Evolutionary conservation across 2,888 invertebrate species (phyloP).

Genomic region (Papilio protenor): DNA sequence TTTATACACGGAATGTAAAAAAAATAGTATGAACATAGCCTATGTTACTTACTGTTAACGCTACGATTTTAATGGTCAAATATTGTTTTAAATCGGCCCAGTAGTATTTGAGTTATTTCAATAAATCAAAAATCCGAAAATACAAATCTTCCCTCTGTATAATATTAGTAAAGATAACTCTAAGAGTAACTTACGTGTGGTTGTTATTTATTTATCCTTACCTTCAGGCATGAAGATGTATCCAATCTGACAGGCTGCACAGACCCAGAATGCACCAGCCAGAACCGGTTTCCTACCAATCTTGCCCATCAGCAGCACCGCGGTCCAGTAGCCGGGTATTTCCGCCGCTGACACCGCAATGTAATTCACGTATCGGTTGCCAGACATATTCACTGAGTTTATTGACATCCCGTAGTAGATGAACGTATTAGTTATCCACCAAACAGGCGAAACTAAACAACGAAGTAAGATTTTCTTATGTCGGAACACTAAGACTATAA

Average conservation of each 20-base stretch:
- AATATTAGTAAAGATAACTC: neutral
- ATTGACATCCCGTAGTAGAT: slow-evolving; percentile 88
- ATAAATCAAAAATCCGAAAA: too few relatives aligned
- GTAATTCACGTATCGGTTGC: slow-evolving; percentile 87
- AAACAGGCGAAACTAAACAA: slow-evolving; percentile 77
- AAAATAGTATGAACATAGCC: neutral
- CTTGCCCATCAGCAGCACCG: slow-evolving; percentile 84
- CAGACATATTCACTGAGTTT: slow-evolving; percentile 86
- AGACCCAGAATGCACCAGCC: slow-evolving; percentile 82
- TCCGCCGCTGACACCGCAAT: slow-evolving; percentile 85
- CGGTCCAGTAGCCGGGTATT: slow-evolving; percentile 87
- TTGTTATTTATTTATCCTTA: slow-evolving; percentile 51
- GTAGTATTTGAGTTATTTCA: too few relatives aligned
- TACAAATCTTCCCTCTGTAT: too few relatives aligned
- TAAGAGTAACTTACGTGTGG: neutral
- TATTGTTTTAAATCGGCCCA: too few relatives aligned
- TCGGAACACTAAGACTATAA: slow-evolving; percentile 64
- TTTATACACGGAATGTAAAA: too few relatives aligned
- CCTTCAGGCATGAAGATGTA: slow-evolving; percentile 82
- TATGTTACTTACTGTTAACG: too few relatives aligned
- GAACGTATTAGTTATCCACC: slow-evolving; percentile 87
- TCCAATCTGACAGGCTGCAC: slow-evolving; percentile 83
- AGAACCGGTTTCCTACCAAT: slow-evolving; percentile 85
- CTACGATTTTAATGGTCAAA: too few relatives aligned
- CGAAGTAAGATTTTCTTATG: slow-evolving; percentile 75